phyloP scores from a whole-genome alignment of 2,113 vertebrate genomes.

The Tenrec ecaudatus region DNA sequence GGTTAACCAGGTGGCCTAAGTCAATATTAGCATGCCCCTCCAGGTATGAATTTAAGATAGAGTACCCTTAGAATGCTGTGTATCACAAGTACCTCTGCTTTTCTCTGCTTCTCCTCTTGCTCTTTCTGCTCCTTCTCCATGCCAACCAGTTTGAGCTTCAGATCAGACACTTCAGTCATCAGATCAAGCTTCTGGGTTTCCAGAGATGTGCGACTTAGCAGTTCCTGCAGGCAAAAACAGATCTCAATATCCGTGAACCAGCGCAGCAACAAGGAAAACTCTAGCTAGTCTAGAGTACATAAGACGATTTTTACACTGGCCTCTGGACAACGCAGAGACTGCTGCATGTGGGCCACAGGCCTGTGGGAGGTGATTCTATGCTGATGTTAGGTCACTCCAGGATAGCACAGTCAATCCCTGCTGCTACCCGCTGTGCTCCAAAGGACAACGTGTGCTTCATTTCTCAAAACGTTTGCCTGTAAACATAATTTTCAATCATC shows the following conservation, averaged over 20 bases:
- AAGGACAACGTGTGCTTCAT: not conserved
- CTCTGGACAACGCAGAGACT: not conserved
- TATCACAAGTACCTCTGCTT: slow-evolving; percentile 93
- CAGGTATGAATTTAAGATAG: not conserved
- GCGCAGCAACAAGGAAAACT: not conserved
- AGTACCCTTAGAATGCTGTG: not conserved
- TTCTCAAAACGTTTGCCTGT: slow-evolving; percentile 29
- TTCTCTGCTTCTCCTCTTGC: slow-evolving; percentile 93
- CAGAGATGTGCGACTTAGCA: slow-evolving; percentile 94
- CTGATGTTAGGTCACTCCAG: not conserved
- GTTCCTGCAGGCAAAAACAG: slow-evolving; percentile 89
- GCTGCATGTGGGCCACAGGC: not conserved
- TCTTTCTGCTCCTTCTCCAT: slow-evolving; percentile 95
- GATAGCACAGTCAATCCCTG: not conserved
- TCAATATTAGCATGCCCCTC: not conserved
- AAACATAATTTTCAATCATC: slow-evolving; percentile 51
- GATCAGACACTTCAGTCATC: slow-evolving; percentile 95
- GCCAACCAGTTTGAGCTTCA: slow-evolving; percentile 95
- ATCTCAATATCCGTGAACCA: slow-evolving; percentile 42
- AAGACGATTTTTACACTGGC: not conserved
- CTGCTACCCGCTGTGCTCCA: slow-evolving; percentile 13
- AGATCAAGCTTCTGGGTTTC: slow-evolving; percentile 96
- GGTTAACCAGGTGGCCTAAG: slow-evolving; percentile 23
- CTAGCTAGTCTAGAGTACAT: not conserved
- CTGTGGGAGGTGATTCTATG: not conserved